Evolutionary conservation across 2,113 vertebrate genomes (phyloP).

Genomic region (Maccullochella peelii): DNA sequence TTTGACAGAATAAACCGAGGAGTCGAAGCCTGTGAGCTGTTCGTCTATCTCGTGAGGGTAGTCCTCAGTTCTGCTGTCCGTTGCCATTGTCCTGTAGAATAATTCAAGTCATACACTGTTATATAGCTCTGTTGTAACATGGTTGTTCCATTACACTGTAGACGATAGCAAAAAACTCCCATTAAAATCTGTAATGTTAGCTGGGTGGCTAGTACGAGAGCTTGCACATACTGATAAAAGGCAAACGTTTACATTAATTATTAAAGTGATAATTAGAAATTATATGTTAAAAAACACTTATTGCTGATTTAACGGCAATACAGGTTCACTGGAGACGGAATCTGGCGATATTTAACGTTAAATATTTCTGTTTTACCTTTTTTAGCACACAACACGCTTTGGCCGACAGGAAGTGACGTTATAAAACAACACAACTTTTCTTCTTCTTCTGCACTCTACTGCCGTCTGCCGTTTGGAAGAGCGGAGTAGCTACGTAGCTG

Average conservation of each 20-base stretch:
- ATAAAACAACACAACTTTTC: too few relatives aligned
- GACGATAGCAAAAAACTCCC: neutral
- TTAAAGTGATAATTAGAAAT: neutral
- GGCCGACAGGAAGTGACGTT: slow-evolving; percentile 43
- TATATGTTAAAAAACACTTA: rapidly evolving
- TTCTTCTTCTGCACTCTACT: neutral
- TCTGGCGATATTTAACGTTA: rapidly evolving
- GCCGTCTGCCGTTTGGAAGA: slow-evolving; percentile 50
- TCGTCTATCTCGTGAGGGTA: slow-evolving; percentile 96
- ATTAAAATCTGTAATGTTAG: neutral
- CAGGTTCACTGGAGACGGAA: rapidly evolving
- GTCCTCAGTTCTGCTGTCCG: slow-evolving; percentile 83
- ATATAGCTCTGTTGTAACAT: rapidly evolving
- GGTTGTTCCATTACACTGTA: neutral
- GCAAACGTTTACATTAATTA: neutral
- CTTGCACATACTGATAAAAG: neutral
- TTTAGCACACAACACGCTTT: neutral
- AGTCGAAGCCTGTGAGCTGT: slow-evolving; percentile 89
- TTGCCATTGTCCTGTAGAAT: slow-evolving; percentile 75
- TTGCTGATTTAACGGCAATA: rapidly evolving
- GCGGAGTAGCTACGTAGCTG: rapidly evolving
- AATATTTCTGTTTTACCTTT: neutral
- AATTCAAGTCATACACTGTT: neutral
- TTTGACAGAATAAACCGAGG: slow-evolving; percentile 87
- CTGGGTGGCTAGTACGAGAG: neutral